Evolutionary conservation across 2,888 invertebrate species (phyloP).

Genomic region (Eupithecia centaureata): DNA sequence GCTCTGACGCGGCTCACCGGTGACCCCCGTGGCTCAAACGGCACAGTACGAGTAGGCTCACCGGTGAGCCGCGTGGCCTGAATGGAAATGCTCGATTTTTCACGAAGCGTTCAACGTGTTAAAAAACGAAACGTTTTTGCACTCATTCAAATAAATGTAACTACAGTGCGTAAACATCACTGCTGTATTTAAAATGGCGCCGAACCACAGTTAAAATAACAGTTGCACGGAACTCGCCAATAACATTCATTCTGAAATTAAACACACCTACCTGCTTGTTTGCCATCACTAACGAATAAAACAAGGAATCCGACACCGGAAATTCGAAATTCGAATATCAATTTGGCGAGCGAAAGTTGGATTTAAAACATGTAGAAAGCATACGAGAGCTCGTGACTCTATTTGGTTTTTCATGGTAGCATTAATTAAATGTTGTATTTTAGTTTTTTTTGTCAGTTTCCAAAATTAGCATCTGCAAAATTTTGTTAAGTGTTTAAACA

Average conservation of each 20-base stretch:
- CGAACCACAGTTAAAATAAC: slow-evolving; percentile 45
- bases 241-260: slow-evolving; percentile 83
- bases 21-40: no score
- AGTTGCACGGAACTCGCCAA: slow-evolving; percentile 63
- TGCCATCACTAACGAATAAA: slow-evolving; percentile 82
- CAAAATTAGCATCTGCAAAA: neutral
- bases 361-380: neutral
- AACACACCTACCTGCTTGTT: slow-evolving; percentile 82
- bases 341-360: slow-evolving; percentile 58
- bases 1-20: no score
- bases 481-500: neutral
- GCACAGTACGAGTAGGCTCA: no score
- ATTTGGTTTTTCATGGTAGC: neutral
- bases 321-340: slow-evolving; percentile 81
- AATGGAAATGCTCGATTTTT: no score
- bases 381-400: neutral
- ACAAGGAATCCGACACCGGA: slow-evolving; percentile 77
- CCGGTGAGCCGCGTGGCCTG: no score
- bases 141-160: slow-evolving; percentile 51
- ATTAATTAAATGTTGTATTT: neutral
- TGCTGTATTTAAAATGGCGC: slow-evolving; percentile 69
- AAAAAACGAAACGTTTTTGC: slow-evolving; percentile 41
- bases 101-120: neutral
- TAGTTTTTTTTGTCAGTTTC: neutral
- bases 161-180: slow-evolving; percentile 57